Evolutionary conservation across 2,113 vertebrate genomes (phyloP), one percentile per base, ranked within the genome.

Genomic region (Heterotilapia buettikoferi): DNA sequence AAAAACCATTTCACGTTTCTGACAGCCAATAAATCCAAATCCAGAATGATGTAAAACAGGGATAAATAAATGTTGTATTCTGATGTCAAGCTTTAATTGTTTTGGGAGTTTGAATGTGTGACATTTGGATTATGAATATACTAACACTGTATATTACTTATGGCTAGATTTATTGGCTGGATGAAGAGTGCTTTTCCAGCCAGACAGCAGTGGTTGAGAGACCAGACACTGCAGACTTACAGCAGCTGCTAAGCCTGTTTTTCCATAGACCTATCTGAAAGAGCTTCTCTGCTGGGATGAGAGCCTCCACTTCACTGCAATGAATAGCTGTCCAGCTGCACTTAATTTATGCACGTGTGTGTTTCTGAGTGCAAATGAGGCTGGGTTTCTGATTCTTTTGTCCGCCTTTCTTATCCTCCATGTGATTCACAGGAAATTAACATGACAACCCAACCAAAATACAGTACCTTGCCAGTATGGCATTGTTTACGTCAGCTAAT

Each of bases 241-340:
- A 52, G 91, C 90, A 91, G 92, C 88, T 93, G 91, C 88, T 68
- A 31, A 82, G 68, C 18, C 56, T 52, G 45, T 79, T 81, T 88
- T 61, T 85, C 84, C 86, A 63, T 56, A 10, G 52, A 78, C 63
- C 19, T 5, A 5, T n/a, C 82, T 91, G n/a, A 93, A 93, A 88
- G 92, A 82, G 12, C 54, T 71, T 85, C 88, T 94, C 88, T 93
- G 82, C 87, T 11, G 3, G 26, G 85, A 76, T n/a, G 66, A 93
- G 94, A 93, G 83, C 85, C 94, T 84, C 96, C 86, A 97, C 94
- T 96, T 88, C 90, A 94, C 88, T 31, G 76, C 85, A 19, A 4
- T 94, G 89, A 96, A 94, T 92, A 79, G 93, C 40, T 9, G 43
- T 66, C 90, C 92, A 93, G 94, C 92, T 94, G 95, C 92, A 91